A percentile compares a stretch with the other conserved stretches of the same genome.
These are phyloP conservation scores for Grantiella picta DNA, from an alignment of 2,113 vertebrate genomes.

Conservation along the genomic window DNA sequence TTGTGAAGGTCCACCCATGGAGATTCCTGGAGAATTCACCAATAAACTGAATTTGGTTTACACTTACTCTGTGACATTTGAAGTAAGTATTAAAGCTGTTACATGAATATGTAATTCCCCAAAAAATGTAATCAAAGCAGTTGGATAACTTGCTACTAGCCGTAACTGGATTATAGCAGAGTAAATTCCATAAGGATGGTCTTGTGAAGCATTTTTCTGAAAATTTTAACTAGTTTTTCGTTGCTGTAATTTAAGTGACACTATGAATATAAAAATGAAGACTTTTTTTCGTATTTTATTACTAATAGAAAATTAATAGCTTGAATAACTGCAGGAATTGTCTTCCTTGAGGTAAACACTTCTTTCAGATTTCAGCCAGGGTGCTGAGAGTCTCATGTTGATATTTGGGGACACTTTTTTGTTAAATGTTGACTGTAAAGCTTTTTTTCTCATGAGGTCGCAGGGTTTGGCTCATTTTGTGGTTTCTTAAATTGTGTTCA, in stretches of 20 bases:
- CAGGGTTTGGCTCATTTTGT: background rate
- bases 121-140: background rate
- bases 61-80: constrained; percentile 85
- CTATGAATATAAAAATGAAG: background rate
- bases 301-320: background rate
- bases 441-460: background rate
- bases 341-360: background rate
- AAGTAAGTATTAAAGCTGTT: constrained; percentile 67
- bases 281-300: background rate
- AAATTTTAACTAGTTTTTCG: background rate
- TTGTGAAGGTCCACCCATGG: constrained; percentile 81
- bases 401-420: background rate
- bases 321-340: background rate
- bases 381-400: background rate
- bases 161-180: background rate
- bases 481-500: background rate
- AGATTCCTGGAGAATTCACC: constrained; percentile 76
- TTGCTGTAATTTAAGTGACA: background rate
- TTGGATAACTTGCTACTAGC: background rate
- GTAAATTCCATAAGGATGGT: background rate
- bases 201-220: background rate
- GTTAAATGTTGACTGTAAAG: background rate
- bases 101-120: background rate
- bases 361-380: background rate
- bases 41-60: constrained; percentile 78